Evolutionary conservation across 37 sponge, comb jelly and placozoan genomes (phyloP), one percentile per base, ranked within the genome.

Genomic region (Dysidea cf. avara): DNA sequence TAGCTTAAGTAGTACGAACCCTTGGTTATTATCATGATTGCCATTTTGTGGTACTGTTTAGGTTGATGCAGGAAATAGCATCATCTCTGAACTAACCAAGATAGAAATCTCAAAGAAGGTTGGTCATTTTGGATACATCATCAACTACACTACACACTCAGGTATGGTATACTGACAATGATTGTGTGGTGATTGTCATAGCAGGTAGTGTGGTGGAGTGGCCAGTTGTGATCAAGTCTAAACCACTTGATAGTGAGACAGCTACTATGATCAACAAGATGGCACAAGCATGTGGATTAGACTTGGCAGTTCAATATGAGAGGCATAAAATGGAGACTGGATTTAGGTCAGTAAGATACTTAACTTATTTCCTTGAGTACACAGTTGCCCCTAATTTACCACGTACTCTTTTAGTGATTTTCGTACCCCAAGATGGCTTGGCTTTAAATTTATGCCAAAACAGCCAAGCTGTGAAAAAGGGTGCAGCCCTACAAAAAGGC

Each of bases 191-290:
- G n/a, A n/a, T n/a, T n/a, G n/a, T n/a, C n/a, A n/a, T n/a, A n/a
- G n/a, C 46, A 43, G 46, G 46, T 43, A 9, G 9, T 5, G 46
- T 43, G 46, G 46, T 43, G 46, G 46, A 43, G 46, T 43, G 46
- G 46, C 46, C 46, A 38, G 67, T 85, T 50, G 82, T 90, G 30
- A 33, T 90, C 16, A 90, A 90, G 69, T 77, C 82, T 16, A 90
- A 90, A 46, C 66, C 91, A 11, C 74, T 71, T 18, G 86, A 77
- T 47, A 11, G 56, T 14, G 91, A 90, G 74, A 81, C 81, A 24
- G 81, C 76, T 49, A 90, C 85, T 56, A 69, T 90, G 62, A 14
- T 90, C 51, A 90, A 85, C 77, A 84, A 85, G 68, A 81, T 90
- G 66, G 91, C 91, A 21, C 82, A 77, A 53, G 82, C 66, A 16